Evolutionary conservation across 2,888 invertebrate genomes (phyloP), one percentile per base, ranked within the genome.

Genomic region (Athalia cordata): DNA sequence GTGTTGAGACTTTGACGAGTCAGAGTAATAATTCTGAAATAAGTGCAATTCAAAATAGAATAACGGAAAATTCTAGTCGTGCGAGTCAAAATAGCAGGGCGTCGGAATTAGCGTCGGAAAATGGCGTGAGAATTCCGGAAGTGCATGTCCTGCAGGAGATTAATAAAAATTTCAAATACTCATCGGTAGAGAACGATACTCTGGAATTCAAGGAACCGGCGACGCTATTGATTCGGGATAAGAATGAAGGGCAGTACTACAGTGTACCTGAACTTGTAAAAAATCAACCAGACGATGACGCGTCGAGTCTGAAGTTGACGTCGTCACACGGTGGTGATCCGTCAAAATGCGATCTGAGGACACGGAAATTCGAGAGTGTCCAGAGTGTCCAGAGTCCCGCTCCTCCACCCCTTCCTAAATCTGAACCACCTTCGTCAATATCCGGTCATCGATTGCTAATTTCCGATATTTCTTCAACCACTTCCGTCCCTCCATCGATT

Each of bases 1-100:
- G 90, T 78, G 89, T 88, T 5, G 90, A 90, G 68, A 89, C 89
- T 0, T 82, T 90, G 11, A 86, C 87, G 45, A 89, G 89, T 67
- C 89, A 89, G 77, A 89, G 89, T 79, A 89, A 89, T 76, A 87
- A 88, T 59, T 89, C 89, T 5, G 87, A 86, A 0, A 83, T 83
- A 6, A 89, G 89, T 70, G 88, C 87, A 77, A 57, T 61, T 5
- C 52, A 59, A 11, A 59, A 64, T 59, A 15, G 65, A 6, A 59
- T 47, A 61, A 72, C 72, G 47, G 47, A 59, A 43, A 72, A 57
- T 13, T 57, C 57, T 9, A 57, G 72, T 72, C 72, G 49, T 6
- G 59, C 59, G n/a, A 61, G 61, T 49, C 52, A 68, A 6, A 68
- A 43, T 11, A 68, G 68, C 68, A 68, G 52, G 66, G 86, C 86